Evolutionary conservation across 1,140 invertebrate species (phyloP).

Genomic region (Bombus turneri): DNA sequence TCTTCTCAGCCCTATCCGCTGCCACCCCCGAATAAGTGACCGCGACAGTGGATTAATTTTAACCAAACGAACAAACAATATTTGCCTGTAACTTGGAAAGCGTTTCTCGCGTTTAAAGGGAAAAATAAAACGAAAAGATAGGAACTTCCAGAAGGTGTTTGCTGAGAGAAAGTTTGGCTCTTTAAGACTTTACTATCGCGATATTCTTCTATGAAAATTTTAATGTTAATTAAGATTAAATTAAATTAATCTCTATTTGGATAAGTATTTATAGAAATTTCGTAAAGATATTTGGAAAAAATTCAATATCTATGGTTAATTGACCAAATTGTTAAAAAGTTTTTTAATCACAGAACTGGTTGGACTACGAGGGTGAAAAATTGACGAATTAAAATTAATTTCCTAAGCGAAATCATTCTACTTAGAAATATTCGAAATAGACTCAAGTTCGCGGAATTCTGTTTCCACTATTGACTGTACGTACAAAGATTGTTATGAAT

Average conservation of each 20-base stretch:
- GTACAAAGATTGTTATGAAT: constrained; percentile 13
- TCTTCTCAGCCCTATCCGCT: background rate
- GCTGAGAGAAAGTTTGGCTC: background rate
- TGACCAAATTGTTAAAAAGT: too few species aligned
- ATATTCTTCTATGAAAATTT: too few species aligned
- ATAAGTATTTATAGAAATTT: background rate
- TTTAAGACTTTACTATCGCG: background rate
- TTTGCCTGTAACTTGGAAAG: background rate
- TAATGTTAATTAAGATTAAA: too few species aligned
- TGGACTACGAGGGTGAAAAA: background rate
- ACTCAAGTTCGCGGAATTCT: too few species aligned
- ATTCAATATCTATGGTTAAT: too few species aligned
- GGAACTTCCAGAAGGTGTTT: background rate
- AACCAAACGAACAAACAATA: constrained; percentile 36
- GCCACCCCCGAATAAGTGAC: constrained; percentile 10
- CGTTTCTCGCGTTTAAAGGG: background rate
- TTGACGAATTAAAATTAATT: background rate
- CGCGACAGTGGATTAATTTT: constrained; percentile 31
- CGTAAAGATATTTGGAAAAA: too few species aligned
- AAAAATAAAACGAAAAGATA: background rate
- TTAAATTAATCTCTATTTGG: too few species aligned
- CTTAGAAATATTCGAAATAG: constrained; percentile 6
- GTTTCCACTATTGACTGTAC: background rate
- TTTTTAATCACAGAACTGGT: too few species aligned
- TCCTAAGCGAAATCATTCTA: background rate